phyloP scores from a whole-genome alignment of 2,797 vertebrate species.

The Dryobates pubescens region DNA sequence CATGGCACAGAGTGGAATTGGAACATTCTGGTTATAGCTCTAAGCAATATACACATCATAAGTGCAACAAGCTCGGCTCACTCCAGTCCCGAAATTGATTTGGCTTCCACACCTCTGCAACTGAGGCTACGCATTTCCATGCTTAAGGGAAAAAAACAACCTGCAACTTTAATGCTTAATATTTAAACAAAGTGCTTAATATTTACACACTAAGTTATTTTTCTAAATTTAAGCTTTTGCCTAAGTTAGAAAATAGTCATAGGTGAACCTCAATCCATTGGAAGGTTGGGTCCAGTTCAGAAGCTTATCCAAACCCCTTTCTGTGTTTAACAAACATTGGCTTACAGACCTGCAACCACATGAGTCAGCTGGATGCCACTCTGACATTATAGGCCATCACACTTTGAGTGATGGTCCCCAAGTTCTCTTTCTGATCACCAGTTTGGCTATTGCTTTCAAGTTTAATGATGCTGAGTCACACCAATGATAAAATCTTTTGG shows the following conservation, averaged over 20 bases:
- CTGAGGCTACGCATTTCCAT: conserved; percentile 36
- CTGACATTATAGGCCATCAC: conserved; percentile 17
- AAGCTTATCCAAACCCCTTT: conserved; percentile 39
- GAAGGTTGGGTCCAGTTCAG: conserved; percentile 41
- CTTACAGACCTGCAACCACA: conserved; percentile 21
- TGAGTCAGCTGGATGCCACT: conserved; percentile 52
- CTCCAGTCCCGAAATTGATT: conserved; percentile 36
- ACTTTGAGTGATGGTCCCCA: conserved; percentile 36
- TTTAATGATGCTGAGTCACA: conserved; percentile 64
- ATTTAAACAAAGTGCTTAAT: conserved; percentile 45
- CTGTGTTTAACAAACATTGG: conserved; percentile 30
- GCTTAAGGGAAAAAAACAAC: conserved; percentile 28
- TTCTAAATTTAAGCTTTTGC: conserved; percentile 43
- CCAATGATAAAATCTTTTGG: conserved; percentile 19
- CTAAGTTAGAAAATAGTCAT: conserved; percentile 38
- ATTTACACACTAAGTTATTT: not conserved
- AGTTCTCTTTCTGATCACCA: conserved; percentile 50
- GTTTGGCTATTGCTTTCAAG: conserved; percentile 42
- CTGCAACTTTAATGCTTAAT: conserved; percentile 28
- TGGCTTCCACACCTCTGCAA: conserved; percentile 47
- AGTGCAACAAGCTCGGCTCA: conserved; percentile 25
- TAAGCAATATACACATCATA: not conserved
- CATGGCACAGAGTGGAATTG: conserved; percentile 1
- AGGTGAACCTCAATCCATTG: conserved; percentile 67
- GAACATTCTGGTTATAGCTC: conserved; percentile 20